Evolutionary conservation across 2,797 vertebrate species (phyloP).

Genomic region (Salarias fasciatus): DNA sequence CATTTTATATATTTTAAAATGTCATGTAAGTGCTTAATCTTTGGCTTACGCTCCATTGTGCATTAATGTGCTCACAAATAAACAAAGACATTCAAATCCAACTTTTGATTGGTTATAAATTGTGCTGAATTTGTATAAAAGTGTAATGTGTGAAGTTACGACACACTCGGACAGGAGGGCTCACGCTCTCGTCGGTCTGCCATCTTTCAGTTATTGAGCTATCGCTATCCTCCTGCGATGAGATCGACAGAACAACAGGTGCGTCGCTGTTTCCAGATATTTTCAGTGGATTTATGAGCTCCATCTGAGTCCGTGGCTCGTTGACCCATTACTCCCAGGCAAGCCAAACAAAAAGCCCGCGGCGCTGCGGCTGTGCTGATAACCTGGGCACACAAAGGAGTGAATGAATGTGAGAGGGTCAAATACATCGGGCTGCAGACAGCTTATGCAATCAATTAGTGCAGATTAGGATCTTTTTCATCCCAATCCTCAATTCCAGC

Average conservation of each 20-base stretch:
- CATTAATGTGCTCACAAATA: too few relatives aligned
- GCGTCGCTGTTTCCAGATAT: constrained; percentile 17
- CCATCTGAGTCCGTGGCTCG: constrained; percentile 30
- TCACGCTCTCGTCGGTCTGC: constrained; percentile 7
- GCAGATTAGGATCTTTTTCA: constrained; percentile 72
- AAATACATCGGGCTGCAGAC: constrained; percentile 31
- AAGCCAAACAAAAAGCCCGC: constrained; percentile 44
- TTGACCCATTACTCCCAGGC: constrained; percentile 31
- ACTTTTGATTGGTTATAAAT: too few relatives aligned
- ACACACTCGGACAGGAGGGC: neutral
- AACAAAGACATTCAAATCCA: too few relatives aligned
- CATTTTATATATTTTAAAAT: too few relatives aligned
- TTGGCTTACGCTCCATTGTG: too few relatives aligned
- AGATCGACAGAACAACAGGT: constrained; percentile 5
- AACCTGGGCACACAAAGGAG: constrained; percentile 57
- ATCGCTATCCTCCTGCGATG: constrained; percentile 8
- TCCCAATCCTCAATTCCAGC: constrained; percentile 51
- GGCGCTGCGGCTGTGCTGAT: constrained; percentile 65
- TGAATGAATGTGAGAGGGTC: constrained; percentile 36
- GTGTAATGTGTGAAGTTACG: neutral
- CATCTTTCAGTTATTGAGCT: constrained; percentile 4
- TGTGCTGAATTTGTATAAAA: too few relatives aligned
- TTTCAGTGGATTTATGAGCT: constrained; percentile 32
- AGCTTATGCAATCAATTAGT: constrained; percentile 72
- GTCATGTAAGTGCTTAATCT: too few relatives aligned